phyloP scores from a whole-genome alignment of 2,888 invertebrate species.

The Cataglyphis cursor region DNA sequence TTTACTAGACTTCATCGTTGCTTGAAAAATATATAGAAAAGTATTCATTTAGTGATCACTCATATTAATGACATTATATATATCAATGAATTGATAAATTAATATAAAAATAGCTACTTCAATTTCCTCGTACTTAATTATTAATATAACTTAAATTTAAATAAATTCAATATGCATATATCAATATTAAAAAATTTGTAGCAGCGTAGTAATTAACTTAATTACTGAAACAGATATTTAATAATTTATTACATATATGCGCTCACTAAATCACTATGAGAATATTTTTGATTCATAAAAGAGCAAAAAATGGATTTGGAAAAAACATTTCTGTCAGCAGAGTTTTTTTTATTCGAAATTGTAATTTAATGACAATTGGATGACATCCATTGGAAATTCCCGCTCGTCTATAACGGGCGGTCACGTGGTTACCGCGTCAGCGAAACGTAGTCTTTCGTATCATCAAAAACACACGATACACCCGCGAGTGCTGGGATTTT shows the following conservation, averaged over 20 bases:
- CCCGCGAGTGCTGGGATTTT: background rate
- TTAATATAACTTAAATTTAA: background rate
- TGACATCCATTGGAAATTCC: constrained; percentile 3
- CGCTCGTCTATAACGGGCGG: background rate
- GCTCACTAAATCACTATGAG: background rate
- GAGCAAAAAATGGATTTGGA: background rate
- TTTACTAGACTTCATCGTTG: constrained; percentile 83
- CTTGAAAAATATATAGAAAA: constrained; percentile 4
- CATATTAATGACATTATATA: background rate
- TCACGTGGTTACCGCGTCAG: background rate
- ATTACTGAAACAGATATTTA: too few species aligned
- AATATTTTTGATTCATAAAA: background rate
- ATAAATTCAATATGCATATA: background rate
- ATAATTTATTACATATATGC: background rate
- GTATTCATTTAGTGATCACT: background rate
- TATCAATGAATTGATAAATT: background rate
- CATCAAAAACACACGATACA: background rate
- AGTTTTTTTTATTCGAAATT: background rate
- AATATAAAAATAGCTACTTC: background rate
- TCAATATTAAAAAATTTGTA: background rate
- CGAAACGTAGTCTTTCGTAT: background rate
- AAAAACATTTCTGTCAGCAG: background rate
- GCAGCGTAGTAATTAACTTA: background rate
- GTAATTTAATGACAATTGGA: background rate
- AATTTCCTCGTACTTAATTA: too few species aligned